Evolutionary conservation across 2,888 invertebrate species (phyloP).

Genomic region (Polymixis flavicincta): DNA sequence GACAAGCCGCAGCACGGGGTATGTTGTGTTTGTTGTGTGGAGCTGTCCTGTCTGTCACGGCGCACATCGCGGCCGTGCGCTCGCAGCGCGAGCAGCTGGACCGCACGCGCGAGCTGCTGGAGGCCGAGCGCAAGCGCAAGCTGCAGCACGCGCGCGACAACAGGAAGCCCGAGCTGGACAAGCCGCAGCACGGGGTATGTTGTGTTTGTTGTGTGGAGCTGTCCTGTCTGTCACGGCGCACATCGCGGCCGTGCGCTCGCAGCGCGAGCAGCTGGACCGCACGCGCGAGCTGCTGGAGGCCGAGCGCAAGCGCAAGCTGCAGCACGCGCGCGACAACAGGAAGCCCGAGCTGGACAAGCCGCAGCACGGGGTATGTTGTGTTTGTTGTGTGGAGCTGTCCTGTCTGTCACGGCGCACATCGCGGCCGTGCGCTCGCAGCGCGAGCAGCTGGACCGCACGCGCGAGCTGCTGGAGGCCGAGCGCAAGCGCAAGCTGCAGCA

Average conservation of each 20-base stretch:
- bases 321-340: conserved; percentile 84
- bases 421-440: conserved; percentile 87
- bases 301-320: conserved; percentile 88
- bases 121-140: conserved; percentile 87
- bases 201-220: no score
- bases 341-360: conserved; percentile 70
- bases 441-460: conserved; percentile 84
- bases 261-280: conserved; percentile 85
- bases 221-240: no score
- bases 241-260: conserved; percentile 87
- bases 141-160: conserved; percentile 87
- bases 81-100: conserved; percentile 85
- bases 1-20: no score
- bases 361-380: conserved; percentile 51
- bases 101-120: conserved; percentile 86
- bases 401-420: no score
- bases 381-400: no score
- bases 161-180: conserved; percentile 72
- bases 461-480: conserved; percentile 87
- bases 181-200: conserved; percentile 44
- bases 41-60: no score
- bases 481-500: conserved; percentile 87
- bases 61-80: conserved; percentile 87
- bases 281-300: conserved; percentile 86
- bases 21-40: no score